Evolutionary conservation across 2,113 vertebrate species (phyloP).

Genomic region (Dasyurus viverrinus): DNA sequence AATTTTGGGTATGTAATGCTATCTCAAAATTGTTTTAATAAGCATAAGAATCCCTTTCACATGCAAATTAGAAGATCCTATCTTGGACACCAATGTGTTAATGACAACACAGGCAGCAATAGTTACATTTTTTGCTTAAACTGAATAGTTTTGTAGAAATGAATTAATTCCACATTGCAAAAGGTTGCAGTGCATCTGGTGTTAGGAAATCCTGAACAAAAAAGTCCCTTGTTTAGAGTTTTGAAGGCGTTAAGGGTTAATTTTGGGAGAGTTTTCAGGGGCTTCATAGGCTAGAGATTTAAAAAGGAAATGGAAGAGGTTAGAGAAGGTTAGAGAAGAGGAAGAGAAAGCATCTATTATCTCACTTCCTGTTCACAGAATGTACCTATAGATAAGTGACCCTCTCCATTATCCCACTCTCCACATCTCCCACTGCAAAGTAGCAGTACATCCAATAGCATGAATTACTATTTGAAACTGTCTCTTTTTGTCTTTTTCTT

Average conservation of each 20-base stretch:
- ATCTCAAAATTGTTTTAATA: not conserved
- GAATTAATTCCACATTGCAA: not conserved
- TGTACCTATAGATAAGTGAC: not conserved
- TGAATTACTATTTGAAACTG: not conserved
- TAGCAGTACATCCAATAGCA: not conserved
- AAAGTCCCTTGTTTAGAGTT: not conserved
- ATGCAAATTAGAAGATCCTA: not conserved
- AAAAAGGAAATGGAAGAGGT: not conserved
- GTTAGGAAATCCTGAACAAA: constrained; percentile 8
- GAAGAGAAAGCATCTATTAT: not conserved
- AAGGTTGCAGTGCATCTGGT: not conserved
- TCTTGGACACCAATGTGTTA: not conserved
- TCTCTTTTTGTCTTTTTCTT: not conserved
- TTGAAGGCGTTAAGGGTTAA: not conserved
- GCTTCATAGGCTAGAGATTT: not conserved
- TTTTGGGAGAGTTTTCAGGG: not conserved
- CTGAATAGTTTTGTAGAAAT: not conserved
- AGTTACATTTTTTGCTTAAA: not conserved
- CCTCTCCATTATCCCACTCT: not conserved
- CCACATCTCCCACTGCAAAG: not conserved
- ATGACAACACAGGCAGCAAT: not conserved
- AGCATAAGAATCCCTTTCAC: not conserved
- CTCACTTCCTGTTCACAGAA: not conserved
- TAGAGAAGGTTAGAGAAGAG: not conserved
- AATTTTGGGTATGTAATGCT: not conserved